phyloP scores from a whole-genome alignment of 2,888 invertebrate species.

The Aelia acuminata region DNA sequence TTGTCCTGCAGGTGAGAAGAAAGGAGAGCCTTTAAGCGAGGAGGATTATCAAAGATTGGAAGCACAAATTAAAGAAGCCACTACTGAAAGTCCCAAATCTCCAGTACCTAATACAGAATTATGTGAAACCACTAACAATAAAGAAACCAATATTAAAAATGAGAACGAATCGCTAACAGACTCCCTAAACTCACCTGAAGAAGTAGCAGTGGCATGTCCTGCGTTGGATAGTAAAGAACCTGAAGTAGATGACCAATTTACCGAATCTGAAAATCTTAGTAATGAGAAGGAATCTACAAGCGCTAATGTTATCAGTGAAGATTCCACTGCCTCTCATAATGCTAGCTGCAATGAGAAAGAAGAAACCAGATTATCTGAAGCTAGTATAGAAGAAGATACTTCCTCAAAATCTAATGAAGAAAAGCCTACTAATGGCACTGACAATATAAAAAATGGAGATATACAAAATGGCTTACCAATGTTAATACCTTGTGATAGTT shows the following conservation, averaged over 20 bases:
- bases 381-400: background rate
- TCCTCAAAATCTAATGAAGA: background rate
- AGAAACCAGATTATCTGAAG: background rate
- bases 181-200: background rate
- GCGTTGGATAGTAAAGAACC: background rate
- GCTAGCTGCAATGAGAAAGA: background rate
- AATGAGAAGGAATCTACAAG: background rate
- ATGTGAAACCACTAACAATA: background rate
- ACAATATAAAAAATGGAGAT: background rate
- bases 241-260: background rate
- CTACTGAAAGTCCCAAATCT: background rate
- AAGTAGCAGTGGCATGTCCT: background rate
- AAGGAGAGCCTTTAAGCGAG: conserved; percentile 28
- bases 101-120: background rate
- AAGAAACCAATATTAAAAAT: background rate
- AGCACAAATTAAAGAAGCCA: conserved; percentile 53
- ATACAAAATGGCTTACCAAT: background rate
- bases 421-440: background rate
- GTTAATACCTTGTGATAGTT: background rate
- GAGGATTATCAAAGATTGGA: conserved; percentile 45
- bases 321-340: background rate
- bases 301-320: background rate
- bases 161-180: background rate
- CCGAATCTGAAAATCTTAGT: background rate
- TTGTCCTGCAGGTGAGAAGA: conserved; percentile 48